Percentiles rank a stretch among this genome's conserved stretches.
Conservation (phyloP, 2,888 invertebrate genomes). For the Polietes domitor region DNA sequence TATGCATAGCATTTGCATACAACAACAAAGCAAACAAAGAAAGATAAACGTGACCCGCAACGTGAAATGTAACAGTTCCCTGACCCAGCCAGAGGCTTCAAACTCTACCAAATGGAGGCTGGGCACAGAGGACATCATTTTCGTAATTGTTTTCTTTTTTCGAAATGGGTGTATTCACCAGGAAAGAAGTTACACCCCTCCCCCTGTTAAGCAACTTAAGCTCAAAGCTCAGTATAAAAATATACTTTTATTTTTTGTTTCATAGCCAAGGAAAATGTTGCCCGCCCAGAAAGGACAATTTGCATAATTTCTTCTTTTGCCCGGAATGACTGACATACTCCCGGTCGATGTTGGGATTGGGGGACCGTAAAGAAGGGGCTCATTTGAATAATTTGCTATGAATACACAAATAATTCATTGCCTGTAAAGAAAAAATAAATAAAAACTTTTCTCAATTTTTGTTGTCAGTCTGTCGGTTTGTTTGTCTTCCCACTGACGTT, state of each 20-base stretch:
- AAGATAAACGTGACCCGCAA: background rate
- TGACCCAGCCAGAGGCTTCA: background rate
- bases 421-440: background rate
- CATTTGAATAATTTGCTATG: background rate
- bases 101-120: background rate
- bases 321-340: background rate
- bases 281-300: background rate
- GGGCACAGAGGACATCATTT: background rate
- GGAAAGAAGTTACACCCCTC: background rate
- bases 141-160: constrained; percentile 18
- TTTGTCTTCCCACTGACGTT: background rate
- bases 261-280: background rate
- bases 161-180: background rate
- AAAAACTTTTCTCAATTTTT: background rate
- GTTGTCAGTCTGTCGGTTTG: background rate
- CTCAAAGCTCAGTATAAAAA: background rate
- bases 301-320: constrained; percentile 21
- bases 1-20: background rate
- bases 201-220: background rate
- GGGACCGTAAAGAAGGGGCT: background rate
- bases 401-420: background rate
- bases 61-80: background rate
- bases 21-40: background rate
- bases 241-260: background rate
- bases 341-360: background rate